These are phyloP conservation scores for Hemiscyllium ocellatum DNA, from an alignment of 2,113 vertebrate species.

Conservation along the genomic window DNA sequence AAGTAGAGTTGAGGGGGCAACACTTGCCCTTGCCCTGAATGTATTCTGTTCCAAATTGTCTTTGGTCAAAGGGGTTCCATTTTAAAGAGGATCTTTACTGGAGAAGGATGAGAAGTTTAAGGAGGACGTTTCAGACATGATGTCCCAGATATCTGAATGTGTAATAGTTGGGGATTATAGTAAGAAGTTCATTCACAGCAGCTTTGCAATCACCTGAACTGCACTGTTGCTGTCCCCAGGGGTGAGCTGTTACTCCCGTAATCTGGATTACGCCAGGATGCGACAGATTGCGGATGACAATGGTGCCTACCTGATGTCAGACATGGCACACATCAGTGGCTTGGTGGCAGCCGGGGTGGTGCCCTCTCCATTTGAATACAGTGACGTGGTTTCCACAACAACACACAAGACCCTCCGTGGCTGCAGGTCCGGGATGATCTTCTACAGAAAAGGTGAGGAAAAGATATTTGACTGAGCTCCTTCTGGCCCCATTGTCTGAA, in stretches of 20 bases:
- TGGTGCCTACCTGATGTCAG: slow-evolving; percentile 75
- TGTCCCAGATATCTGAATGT: neutral
- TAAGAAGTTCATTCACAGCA: neutral
- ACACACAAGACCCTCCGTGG: slow-evolving; percentile 93
- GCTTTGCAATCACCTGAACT: neutral
- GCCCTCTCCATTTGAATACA: slow-evolving; percentile 83
- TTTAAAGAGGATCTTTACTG: neutral
- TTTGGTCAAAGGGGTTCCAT: neutral
- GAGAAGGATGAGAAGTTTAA: neutral
- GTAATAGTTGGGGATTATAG: neutral
- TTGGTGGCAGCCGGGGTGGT: slow-evolving; percentile 79
- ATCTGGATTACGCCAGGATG: slow-evolving; percentile 82
- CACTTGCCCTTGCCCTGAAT: neutral
- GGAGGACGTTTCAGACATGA: neutral
- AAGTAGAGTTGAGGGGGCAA: neutral
- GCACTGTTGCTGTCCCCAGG: slow-evolving; percentile 54
- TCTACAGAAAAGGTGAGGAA: slow-evolving; percentile 79
- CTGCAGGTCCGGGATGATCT: slow-evolving; percentile 86
- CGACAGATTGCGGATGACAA: slow-evolving; percentile 75
- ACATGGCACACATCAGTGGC: slow-evolving; percentile 97
- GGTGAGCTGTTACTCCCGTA: slow-evolving; percentile 88
- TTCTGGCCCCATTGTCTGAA: neutral
- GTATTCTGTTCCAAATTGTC: neutral
- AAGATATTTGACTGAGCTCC: neutral
- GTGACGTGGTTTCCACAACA: slow-evolving; percentile 84